A percentile compares a stretch with the other conserved stretches of the same genome.
These are phyloP conservation scores for Zhuqinia jingwanae DNA, from an alignment of 2,888 invertebrate species.

Conservation along the genomic window DNA sequence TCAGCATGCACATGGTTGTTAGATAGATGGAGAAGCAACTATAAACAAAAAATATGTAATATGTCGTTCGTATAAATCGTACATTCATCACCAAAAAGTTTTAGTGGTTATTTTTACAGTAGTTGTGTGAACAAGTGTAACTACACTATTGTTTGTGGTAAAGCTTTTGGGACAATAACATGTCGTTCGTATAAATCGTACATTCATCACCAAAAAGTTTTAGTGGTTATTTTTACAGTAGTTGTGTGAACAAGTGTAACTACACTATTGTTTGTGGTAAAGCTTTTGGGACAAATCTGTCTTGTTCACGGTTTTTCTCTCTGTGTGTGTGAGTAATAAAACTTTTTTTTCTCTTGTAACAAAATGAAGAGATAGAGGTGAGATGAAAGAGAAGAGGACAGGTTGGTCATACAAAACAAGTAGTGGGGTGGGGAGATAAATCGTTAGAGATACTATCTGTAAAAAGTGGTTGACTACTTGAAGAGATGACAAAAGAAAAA, in stretches of 20 bases:
- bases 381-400: background rate
- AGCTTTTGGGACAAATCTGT: conserved; percentile 34
- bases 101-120: background rate
- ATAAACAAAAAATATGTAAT: too few species aligned
- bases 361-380: background rate
- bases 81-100: background rate
- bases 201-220: background rate
- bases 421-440: background rate
- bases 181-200: too few species aligned
- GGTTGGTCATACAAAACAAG: conserved; percentile 26
- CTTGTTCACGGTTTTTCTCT: conserved; percentile 10
- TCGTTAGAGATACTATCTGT: background rate
- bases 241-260: background rate
- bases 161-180: conserved; percentile 27
- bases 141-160: conserved; percentile 6
- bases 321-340: conserved; percentile 21
- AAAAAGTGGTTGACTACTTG: conserved; percentile 10
- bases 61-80: too few species aligned
- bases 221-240: background rate
- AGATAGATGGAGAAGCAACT: too few species aligned
- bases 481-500: conserved; percentile 25
- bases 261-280: conserved; percentile 4
- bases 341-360: conserved; percentile 13
- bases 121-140: background rate
- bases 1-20: too few species aligned